Conservation (phyloP, 2,888 invertebrate genomes). For the Chymomyza amoena region DNA sequence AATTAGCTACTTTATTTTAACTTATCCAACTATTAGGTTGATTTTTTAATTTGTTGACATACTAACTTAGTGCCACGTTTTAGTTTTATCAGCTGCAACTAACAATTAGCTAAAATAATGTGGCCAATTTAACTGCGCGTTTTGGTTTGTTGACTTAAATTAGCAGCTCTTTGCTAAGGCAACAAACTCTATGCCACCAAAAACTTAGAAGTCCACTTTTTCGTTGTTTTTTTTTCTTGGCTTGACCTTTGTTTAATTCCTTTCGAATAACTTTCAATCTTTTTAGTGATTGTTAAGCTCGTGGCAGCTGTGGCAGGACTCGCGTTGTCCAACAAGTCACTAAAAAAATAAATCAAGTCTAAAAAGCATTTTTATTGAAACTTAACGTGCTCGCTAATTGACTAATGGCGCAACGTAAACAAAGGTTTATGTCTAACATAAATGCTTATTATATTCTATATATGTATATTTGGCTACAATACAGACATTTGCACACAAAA, state of each 20-base stretch:
- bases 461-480: too few species aligned
- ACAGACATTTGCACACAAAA: too few species aligned
- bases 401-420: not conserved
- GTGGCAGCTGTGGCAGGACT: too few species aligned
- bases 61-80: not conserved
- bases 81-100: not conserved
- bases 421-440: not conserved
- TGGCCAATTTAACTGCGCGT: not conserved
- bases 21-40: not conserved
- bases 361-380: not conserved
- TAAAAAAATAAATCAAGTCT: constrained; percentile 54
- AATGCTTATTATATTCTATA: too few species aligned
- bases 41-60: not conserved
- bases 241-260: not conserved
- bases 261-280: too few species aligned
- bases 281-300: not conserved
- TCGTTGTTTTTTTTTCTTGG: constrained; percentile 35
- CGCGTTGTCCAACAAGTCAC: not conserved
- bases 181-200: constrained; percentile 20
- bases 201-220: constrained; percentile 52
- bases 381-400: not conserved
- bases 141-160: constrained; percentile 48
- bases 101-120: not conserved
- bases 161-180: constrained; percentile 31
- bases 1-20: not conserved